Evolutionary conservation across 2,888 invertebrate species (phyloP).

Genomic region (Drosophila diplacantha): DNA sequence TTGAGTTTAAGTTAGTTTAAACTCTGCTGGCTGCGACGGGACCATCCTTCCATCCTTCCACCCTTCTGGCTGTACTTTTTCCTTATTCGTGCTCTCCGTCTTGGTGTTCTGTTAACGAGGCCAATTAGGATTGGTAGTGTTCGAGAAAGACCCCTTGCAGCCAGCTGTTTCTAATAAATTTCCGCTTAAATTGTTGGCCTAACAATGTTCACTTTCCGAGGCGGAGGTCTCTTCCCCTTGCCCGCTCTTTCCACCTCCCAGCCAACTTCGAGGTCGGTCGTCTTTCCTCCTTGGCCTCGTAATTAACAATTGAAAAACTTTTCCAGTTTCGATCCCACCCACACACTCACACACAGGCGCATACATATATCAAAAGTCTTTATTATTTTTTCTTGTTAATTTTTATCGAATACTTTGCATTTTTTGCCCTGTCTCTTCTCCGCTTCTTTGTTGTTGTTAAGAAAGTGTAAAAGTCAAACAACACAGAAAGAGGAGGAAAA

Average conservation of each 20-base stretch:
- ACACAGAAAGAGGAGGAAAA: slow-evolving; percentile 38
- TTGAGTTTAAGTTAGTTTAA: slow-evolving; percentile 57
- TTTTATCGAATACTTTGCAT: slow-evolving; percentile 55
- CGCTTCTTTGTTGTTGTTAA: slow-evolving; percentile 25
- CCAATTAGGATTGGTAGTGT: slow-evolving; percentile 54
- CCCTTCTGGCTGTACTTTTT: slow-evolving; percentile 1
- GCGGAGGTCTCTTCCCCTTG: neutral
- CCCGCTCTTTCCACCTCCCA: neutral
- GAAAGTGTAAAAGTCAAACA: slow-evolving; percentile 73
- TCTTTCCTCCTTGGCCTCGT: slow-evolving; percentile 41
- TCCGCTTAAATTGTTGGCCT: slow-evolving; percentile 65
- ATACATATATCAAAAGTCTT: slow-evolving; percentile 13
- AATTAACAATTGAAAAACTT: slow-evolving; percentile 66
- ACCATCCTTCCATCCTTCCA: neutral
- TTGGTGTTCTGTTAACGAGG: slow-evolving; percentile 62
- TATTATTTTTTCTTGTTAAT: slow-evolving; percentile 18
- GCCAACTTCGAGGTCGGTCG: slow-evolving; percentile 4
- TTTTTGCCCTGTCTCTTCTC: slow-evolving; percentile 22
- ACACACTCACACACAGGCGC: slow-evolving; percentile 1
- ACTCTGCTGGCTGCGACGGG: slow-evolving; percentile 18
- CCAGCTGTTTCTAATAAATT: slow-evolving; percentile 70
- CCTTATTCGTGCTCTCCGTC: slow-evolving; percentile 12
- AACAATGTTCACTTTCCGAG: slow-evolving; percentile 36
- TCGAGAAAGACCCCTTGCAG: slow-evolving; percentile 28
- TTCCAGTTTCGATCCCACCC: slow-evolving; percentile 34